Percentiles rank a stretch among this genome's conserved stretches.
phyloP scores from a whole-genome alignment of 2,113 vertebrate species.

The Excalfactoria chinensis region DNA sequence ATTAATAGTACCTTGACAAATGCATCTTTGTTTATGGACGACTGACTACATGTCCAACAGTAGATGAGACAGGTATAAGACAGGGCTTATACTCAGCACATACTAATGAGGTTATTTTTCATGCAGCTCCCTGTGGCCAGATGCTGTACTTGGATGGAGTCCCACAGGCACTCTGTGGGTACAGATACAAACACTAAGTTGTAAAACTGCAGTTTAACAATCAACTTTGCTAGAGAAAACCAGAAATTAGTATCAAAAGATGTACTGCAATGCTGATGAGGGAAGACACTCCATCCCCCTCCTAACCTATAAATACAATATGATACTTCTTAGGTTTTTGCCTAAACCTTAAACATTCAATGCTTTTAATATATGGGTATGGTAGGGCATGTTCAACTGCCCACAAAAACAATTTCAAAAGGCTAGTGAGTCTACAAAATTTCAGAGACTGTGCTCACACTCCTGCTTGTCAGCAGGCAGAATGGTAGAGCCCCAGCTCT shows the following conservation, averaged over 20 bases:
- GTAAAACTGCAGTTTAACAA: not conserved
- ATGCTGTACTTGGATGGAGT: not conserved
- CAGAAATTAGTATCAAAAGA: not conserved
- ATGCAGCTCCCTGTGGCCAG: slow-evolving; percentile 1
- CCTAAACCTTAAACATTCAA: not conserved
- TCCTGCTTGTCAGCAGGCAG: not conserved
- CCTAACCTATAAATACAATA: not conserved
- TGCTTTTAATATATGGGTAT: not conserved
- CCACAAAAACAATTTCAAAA: not conserved
- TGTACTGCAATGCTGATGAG: not conserved
- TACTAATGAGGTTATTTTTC: slow-evolving; percentile 20
- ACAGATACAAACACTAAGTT: not conserved
- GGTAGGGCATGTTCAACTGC: not conserved
- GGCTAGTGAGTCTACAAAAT: not conserved
- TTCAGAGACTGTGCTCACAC: not conserved
- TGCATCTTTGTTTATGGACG: not conserved
- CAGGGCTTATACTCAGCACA: not conserved
- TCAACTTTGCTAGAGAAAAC: not conserved
- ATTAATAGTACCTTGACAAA: slow-evolving; percentile 9
- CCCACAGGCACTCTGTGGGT: not conserved
- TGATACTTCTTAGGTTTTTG: not conserved
- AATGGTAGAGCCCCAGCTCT: not conserved
- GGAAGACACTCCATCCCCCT: not conserved
- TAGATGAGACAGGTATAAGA: slow-evolving; percentile 15
- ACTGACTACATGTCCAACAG: not conserved